Evolutionary conservation across 2,113 vertebrate genomes (phyloP).

Genomic region (Cephalopholis sonnerati): DNA sequence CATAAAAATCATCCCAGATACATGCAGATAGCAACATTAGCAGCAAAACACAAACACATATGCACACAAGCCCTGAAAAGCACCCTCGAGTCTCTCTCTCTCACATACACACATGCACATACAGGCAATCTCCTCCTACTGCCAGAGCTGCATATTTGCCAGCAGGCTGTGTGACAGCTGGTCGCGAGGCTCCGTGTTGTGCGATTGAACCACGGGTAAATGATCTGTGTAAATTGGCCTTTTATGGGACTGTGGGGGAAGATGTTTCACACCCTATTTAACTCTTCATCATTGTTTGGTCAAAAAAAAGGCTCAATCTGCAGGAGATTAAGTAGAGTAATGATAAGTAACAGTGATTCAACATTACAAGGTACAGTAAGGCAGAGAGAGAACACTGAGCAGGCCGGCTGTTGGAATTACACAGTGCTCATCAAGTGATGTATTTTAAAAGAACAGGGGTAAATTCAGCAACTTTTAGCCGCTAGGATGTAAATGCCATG

Average conservation of each 20-base stretch:
- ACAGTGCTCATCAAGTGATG: neutral
- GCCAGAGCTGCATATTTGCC: conserved; percentile 54
- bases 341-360: conserved; percentile 35
- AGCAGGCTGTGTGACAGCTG: conserved; percentile 71
- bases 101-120: neutral
- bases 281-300: conserved; percentile 67
- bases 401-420: neutral
- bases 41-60: conserved; percentile 41
- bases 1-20: conserved; percentile 3
- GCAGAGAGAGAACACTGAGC: conserved; percentile 10
- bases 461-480: neutral
- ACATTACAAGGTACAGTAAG: conserved; percentile 14
- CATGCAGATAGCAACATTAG: conserved; percentile 17
- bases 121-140: neutral
- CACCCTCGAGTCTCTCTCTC: neutral
- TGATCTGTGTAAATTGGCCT: conserved; percentile 79
- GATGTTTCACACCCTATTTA: conserved; percentile 80
- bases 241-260: conserved; percentile 73
- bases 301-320: conserved; percentile 56
- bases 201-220: conserved; percentile 62
- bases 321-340: conserved; percentile 58
- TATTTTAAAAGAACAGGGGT: neutral
- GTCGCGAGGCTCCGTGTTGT: conserved; percentile 36
- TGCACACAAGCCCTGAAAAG: conserved; percentile 9
- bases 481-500: neutral